phyloP scores from a whole-genome alignment of 2,113 vertebrate species.

The Neolamprologus sp. region DNA sequence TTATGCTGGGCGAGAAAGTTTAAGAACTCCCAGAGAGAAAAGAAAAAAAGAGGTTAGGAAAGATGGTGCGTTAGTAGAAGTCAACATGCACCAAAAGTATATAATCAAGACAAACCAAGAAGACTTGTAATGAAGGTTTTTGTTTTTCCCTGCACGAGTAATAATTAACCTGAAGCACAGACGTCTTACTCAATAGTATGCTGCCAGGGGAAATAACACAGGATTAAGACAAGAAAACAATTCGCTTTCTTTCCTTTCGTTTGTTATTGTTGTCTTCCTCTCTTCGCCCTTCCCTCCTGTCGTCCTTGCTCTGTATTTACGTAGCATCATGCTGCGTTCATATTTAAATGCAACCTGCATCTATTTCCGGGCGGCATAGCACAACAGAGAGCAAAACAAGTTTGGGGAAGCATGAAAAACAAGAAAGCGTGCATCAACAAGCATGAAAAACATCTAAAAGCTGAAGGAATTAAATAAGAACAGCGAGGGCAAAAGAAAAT shows the following conservation, averaged over 20 bases:
- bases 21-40: neutral
- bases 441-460: neutral
- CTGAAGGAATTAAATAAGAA: neutral
- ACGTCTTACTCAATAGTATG: slow-evolving; percentile 12
- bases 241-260: neutral
- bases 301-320: neutral
- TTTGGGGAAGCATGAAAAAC: neutral
- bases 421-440: neutral
- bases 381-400: neutral
- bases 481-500: neutral
- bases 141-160: neutral
- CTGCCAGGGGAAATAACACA: slow-evolving; percentile 36
- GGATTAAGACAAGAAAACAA: neutral
- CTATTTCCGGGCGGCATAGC: neutral
- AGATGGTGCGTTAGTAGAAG: neutral
- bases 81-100: neutral
- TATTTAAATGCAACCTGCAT: slow-evolving; percentile 12
- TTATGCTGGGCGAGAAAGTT: neutral
- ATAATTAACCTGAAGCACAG: slow-evolving; percentile 19
- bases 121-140: neutral
- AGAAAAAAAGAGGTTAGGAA: neutral
- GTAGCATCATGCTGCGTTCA: neutral
- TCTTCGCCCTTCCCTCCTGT: neutral
- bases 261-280: neutral
- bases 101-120: neutral